Evolutionary conservation across 2,797 vertebrate genomes (phyloP).

Genomic region (Cebuella pygmaea): DNA sequence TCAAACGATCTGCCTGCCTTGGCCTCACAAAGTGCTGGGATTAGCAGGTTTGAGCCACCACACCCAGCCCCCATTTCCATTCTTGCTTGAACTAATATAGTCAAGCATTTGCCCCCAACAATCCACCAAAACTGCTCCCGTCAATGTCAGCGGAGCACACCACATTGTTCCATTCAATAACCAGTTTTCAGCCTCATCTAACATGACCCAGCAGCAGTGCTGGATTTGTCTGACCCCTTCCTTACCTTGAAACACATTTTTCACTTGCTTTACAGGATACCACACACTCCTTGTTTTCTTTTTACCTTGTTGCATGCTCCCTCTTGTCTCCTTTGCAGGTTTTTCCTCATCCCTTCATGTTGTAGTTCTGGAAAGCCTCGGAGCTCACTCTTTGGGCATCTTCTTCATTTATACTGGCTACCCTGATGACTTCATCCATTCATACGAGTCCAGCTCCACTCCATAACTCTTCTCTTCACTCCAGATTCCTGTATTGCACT

Average conservation of each 20-base stretch:
- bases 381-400: neutral
- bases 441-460: neutral
- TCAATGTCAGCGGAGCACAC: neutral
- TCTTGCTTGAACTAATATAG: neutral
- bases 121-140: neutral
- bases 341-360: neutral
- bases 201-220: too few species aligned
- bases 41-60: neutral
- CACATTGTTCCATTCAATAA: neutral
- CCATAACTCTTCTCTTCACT: neutral
- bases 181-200: neutral
- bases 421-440: neutral
- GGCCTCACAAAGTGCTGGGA: neutral
- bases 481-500: neutral
- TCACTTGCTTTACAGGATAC: neutral
- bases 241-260: neutral
- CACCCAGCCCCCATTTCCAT: neutral
- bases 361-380: neutral
- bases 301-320: neutral
- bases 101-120: neutral
- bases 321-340: neutral
- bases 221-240: neutral
- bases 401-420: neutral
- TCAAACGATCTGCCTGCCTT: neutral
- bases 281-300: neutral